These are phyloP conservation scores for Siniperca knerii DNA, from an alignment of 2,113 vertebrate species.

Conservation along the genomic window DNA sequence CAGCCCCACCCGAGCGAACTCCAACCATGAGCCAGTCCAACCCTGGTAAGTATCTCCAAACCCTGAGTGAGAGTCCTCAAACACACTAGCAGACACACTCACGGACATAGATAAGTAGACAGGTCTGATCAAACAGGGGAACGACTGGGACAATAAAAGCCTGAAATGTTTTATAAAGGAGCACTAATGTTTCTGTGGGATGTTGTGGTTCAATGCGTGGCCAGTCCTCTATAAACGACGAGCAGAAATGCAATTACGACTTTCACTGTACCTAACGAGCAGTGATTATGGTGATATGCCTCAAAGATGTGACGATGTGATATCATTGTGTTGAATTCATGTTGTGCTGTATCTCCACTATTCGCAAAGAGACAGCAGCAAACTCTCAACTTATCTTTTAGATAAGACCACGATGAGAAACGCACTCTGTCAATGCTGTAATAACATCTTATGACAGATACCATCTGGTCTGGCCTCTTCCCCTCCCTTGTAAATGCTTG, in stretches of 20 bases:
- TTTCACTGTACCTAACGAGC: slow-evolving; percentile 15
- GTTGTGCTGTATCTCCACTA: slow-evolving; percentile 13
- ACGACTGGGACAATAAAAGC: slow-evolving; percentile 23
- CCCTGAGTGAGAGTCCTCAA: slow-evolving; percentile 11
- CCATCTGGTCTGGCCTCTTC: slow-evolving; percentile 63
- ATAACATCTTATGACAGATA: slow-evolving; percentile 60
- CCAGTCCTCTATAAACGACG: slow-evolving; percentile 1
- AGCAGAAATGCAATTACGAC: slow-evolving; percentile 16
- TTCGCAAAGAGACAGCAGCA: neutral
- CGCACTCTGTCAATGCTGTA: slow-evolving; percentile 53
- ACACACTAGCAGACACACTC: slow-evolving; percentile 31
- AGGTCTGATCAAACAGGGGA: slow-evolving; percentile 53
- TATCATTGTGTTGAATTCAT: slow-evolving; percentile 32
- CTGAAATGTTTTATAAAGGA: slow-evolving; percentile 55
- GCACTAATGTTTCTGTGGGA: slow-evolving; percentile 60
- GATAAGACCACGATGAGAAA: slow-evolving; percentile 63
- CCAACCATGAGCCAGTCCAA: slow-evolving; percentile 77
- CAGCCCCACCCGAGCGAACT: slow-evolving; percentile 74
- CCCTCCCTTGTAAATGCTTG: slow-evolving; percentile 56
- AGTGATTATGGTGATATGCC: neutral
- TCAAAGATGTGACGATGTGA: slow-evolving; percentile 23
- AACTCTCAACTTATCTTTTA: slow-evolving; percentile 26
- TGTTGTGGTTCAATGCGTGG: slow-evolving; percentile 32
- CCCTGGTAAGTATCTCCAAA: slow-evolving; percentile 83
- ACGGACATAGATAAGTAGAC: slow-evolving; percentile 16